phyloP scores from a whole-genome alignment of 2,888 invertebrate species.

The Nezara viridula region DNA sequence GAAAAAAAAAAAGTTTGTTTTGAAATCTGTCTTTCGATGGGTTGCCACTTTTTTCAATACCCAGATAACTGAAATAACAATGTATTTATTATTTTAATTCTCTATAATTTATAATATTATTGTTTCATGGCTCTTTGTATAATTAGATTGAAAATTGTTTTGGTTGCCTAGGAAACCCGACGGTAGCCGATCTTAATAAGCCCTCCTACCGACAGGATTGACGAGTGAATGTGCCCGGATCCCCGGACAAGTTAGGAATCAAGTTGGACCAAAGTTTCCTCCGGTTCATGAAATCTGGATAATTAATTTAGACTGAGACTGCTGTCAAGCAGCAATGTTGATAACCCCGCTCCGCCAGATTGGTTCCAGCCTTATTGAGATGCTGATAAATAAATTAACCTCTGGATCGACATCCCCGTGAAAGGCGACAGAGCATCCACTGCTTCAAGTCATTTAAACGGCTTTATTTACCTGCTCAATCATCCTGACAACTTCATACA shows the following conservation, averaged over 20 bases:
- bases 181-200: background rate
- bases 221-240: conserved; percentile 12
- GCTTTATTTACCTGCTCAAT: background rate
- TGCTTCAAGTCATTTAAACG: background rate
- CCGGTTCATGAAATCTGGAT: conserved; percentile 21
- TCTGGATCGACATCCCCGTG: background rate
- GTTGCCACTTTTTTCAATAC: too few relatives aligned
- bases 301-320: conserved; percentile 7
- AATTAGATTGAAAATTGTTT: too few relatives aligned
- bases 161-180: background rate
- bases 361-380: background rate
- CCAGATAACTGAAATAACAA: too few relatives aligned
- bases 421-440: background rate
- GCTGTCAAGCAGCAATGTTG: conserved; percentile 32
- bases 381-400: conserved; percentile 11
- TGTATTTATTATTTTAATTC: too few relatives aligned
- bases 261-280: background rate
- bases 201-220: background rate
- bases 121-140: too few relatives aligned
- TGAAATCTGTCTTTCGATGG: too few relatives aligned
- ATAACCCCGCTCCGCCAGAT: background rate
- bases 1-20: too few relatives aligned
- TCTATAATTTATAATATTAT: too few relatives aligned
- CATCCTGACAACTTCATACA: too few relatives aligned
- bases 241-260: background rate